These are phyloP conservation scores for Alsophila aescularia DNA, from an alignment of 2,888 invertebrate species.

Conservation along the genomic window DNA sequence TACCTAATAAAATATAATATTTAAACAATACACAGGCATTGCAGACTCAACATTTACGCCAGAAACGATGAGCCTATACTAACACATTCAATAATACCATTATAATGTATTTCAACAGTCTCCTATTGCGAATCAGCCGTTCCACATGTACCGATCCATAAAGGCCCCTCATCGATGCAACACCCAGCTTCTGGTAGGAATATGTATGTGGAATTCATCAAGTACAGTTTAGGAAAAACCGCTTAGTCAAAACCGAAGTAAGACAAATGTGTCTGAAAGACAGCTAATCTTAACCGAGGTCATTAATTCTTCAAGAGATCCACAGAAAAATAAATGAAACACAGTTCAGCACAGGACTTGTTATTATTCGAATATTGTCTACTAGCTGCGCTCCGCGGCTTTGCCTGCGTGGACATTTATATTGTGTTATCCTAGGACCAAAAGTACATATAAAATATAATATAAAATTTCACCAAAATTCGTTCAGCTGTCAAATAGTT, in stretches of 20 bases:
- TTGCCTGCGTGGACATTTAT: no score
- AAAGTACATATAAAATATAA: no score
- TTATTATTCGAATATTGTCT: no score
- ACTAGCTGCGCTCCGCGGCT: no score
- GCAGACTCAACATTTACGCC: slow-evolving; percentile 1
- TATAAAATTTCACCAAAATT: no score
- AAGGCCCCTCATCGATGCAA: slow-evolving; percentile 46
- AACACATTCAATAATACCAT: slow-evolving; percentile 27
- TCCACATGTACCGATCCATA: slow-evolving; percentile 38
- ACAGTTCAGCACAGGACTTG: no score
- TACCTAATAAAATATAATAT: neutral
- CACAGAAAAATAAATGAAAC: no score
- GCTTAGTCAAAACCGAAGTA: neutral
- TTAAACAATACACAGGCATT: neutral
- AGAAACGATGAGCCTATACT: slow-evolving; percentile 18
- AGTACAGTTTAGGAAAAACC: neutral
- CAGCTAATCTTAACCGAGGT: no score
- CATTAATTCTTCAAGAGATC: no score
- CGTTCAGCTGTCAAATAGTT: no score
- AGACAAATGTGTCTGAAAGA: neutral
- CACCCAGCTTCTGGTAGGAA: slow-evolving; percentile 37
- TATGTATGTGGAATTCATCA: slow-evolving; percentile 8
- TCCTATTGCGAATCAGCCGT: slow-evolving; percentile 45
- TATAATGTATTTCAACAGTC: slow-evolving; percentile 44
- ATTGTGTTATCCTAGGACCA: no score